A percentile compares a stretch with the other conserved stretches of the same genome.
Conservation (phyloP, 2,113 vertebrate species). For the Dicaeum eximium region DNA sequence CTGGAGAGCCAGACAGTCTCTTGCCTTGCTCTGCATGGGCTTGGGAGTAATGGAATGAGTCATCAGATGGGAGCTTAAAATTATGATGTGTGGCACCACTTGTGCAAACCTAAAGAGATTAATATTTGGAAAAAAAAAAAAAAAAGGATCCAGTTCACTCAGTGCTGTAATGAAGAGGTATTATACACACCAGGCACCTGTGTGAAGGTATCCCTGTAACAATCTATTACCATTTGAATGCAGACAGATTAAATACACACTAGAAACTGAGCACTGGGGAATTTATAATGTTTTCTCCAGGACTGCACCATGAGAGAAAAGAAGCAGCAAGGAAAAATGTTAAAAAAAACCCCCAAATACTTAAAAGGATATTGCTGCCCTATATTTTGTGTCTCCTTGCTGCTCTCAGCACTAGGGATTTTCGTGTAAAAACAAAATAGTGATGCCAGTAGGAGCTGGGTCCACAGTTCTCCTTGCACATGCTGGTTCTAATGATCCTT, state of each 20-base stretch:
- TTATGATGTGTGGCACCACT: neutral
- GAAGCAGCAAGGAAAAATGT: neutral
- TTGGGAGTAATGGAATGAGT: slow-evolving; percentile 19
- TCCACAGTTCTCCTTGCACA: neutral
- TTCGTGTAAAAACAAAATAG: neutral
- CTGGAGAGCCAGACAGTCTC: neutral
- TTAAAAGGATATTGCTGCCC: neutral
- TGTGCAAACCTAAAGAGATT: slow-evolving; percentile 29
- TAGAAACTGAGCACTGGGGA: neutral
- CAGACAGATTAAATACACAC: neutral
- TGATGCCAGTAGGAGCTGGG: neutral
- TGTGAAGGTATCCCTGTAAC: neutral
- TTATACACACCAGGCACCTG: slow-evolving; percentile 30
- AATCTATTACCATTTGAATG: slow-evolving; percentile 29
- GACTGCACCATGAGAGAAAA: neutral
- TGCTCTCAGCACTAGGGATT: neutral
- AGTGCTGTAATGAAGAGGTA: slow-evolving; percentile 24
- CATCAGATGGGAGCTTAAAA: slow-evolving; percentile 16
- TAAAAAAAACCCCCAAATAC: neutral
- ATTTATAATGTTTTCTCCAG: slow-evolving; percentile 2
- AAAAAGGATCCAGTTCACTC: neutral
- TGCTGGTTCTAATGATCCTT: neutral
- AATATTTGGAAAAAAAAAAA: neutral
- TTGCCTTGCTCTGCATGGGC: slow-evolving; percentile 18
- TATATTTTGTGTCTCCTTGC: neutral